These are phyloP conservation scores for Ooceraea biroi DNA, from an alignment of 1,140 invertebrate genomes.

Conservation along the genomic window DNA sequence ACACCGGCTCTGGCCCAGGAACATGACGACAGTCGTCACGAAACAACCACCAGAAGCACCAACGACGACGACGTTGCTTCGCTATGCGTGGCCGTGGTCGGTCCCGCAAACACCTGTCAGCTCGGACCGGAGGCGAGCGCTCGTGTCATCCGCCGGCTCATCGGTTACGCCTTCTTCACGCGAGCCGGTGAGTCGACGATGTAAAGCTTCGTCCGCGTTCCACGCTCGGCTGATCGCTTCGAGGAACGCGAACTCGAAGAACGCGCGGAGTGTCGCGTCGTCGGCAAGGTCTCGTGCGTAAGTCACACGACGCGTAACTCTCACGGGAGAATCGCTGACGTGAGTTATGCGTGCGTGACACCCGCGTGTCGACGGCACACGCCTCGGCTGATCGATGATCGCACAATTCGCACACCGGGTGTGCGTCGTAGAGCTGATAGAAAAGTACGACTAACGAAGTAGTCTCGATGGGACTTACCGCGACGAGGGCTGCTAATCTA, in stretches of 20 bases:
- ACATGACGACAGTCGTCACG: too few species aligned
- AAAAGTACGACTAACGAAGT: constrained; percentile 19
- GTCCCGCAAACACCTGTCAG: constrained; percentile 52
- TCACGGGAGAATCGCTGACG: neutral
- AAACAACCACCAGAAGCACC: too few species aligned
- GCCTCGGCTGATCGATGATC: neutral
- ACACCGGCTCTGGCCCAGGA: constrained; percentile 12
- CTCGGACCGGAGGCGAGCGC: constrained; percentile 25
- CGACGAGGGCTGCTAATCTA: constrained; percentile 98
- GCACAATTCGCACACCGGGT: too few species aligned
- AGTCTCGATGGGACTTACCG: constrained; percentile 88
- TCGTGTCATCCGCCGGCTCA: constrained; percentile 25
- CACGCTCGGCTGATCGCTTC: neutral
- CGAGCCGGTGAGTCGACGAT: neutral
- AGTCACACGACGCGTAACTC: constrained; percentile 21
- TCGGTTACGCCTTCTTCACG: constrained; percentile 25
- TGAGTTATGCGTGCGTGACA: constrained; percentile 24
- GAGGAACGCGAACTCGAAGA: neutral
- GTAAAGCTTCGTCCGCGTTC: neutral
- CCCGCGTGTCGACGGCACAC: neutral
- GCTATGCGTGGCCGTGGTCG: neutral
- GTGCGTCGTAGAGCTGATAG: neutral
- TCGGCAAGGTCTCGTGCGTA: neutral
- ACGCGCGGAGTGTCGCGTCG: neutral
- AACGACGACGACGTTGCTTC: neutral